Base-by-base conservation (phyloP, 2,113 vertebrate species). In the Mormyrus iriodes region DNA sequence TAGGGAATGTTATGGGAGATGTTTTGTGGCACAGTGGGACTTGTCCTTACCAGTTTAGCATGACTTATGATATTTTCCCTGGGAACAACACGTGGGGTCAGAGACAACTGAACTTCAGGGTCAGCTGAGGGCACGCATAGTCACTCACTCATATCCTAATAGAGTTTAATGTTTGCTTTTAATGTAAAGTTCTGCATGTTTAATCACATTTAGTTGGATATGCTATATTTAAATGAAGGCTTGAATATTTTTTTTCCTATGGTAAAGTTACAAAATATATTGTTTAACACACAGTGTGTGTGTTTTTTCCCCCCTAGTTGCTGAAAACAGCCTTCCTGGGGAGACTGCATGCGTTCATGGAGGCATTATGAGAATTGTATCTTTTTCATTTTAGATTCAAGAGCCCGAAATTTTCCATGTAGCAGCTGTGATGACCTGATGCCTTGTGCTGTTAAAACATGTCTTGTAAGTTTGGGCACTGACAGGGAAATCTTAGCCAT, bases 1-100 rank as follows among this genome's bases (percentile, higher is more conserved):
- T 21, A 35, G 52, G 90, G 89, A 85, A 90, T 88, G 88, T 90
- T 53, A 87, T 87, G 58, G 39, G 58, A 86, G 61, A 90, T 12
- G 24, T 39, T 88, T 86, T 31, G 39, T 86, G 35, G 35, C 84
- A 79, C 79, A 31, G 7, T 24, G 76, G 86, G 89, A 88, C 76
- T 65, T 6, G 88, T 76, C 17, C 86, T 79, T 69, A 44, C 42
- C 61, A 35, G 35, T 85, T 55, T 49, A 90, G 87, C 87, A 48
- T 90, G 49, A 91, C 84, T 90, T 88, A 82, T 58, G 82, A 55
- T 88, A 39, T 89, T 93, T 92, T 51, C 85, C 88, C 17, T 82
- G 89, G 90, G 82, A 48, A 86, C 61, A 92, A 83, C 48, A 51
- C 15, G 15, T 79, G 73, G 73, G 73, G 73, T 83, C 13, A 65